phyloP scores from a whole-genome alignment of 2,888 invertebrate genomes.

The Rhopalosiphum nymphaeae region DNA sequence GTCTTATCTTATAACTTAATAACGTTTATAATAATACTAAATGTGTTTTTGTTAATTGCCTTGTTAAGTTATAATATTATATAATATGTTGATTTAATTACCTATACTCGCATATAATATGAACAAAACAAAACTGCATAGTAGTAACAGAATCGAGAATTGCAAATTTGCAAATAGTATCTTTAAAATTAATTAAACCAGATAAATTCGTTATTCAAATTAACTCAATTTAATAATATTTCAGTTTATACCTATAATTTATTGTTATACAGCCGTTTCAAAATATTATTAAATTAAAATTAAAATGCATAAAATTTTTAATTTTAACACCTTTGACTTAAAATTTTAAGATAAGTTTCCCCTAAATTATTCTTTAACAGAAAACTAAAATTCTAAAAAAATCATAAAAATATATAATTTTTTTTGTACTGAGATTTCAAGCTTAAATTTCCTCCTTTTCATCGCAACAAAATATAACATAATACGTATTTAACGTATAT shows the following conservation, averaged over 20 bases:
- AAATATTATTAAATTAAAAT: neutral
- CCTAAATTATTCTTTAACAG: too few relatives aligned
- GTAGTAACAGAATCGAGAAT: neutral
- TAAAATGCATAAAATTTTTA: too few relatives aligned
- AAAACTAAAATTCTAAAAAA: too few relatives aligned
- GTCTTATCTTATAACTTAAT: neutral
- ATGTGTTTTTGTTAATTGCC: neutral
- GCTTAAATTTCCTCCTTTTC: too few relatives aligned
- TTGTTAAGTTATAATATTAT: neutral
- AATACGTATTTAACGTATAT: too few relatives aligned
- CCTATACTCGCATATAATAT: neutral
- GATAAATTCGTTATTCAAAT: neutral
- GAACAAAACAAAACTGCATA: neutral
- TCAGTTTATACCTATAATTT: neutral
- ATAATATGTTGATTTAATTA: neutral
- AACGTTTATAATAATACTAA: neutral
- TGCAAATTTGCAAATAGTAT: neutral
- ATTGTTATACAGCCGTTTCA: neutral
- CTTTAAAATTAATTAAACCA: neutral
- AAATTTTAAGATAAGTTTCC: too few relatives aligned
- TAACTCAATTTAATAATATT: neutral
- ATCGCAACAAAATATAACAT: too few relatives aligned
- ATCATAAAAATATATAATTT: too few relatives aligned
- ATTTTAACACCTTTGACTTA: too few relatives aligned
- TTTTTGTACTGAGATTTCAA: too few relatives aligned